Base-by-base conservation (phyloP, 2,113 vertebrate species). In the Raja brachyura region DNA sequence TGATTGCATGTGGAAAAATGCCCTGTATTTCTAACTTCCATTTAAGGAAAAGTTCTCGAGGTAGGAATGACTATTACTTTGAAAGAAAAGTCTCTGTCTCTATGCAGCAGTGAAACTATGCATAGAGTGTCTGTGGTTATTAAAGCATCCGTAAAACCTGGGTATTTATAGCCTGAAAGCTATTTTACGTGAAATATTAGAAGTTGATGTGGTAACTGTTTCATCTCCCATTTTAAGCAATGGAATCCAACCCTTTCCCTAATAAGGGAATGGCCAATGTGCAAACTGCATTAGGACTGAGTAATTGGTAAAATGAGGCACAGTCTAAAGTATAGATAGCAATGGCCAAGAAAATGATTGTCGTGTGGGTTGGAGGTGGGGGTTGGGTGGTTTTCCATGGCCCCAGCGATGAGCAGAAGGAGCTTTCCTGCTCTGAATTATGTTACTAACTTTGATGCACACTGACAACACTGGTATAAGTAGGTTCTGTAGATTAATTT, bases 171-270 rank as follows among this genome's bases (percentile, higher is more conserved):
- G 90, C 39, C 33, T 92, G 90, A 54, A 48, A 74, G 90, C 68
- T 92, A 92, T 92, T 92, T 92, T 73, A 73, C 73, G 90, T 92
- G 90, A 92, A 92, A 92, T 70, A 92, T 92, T 92, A 92, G 90
- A 92, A 92, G 90, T 74, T 92, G 39, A 54, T 54, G 33, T 92
- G 66, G 90, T 92, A 92, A 74, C 33, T 74, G 90, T 92, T 92
- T 14, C 66, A 73, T 92, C 66, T 73, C 33, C 90, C 90, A 92
- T 74, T 54, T 92, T 73, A 92, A 92, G 90, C 68, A 73, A 22
- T 48, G 90, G 66, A 92, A 73, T 92, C 90, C 22, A 73, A 28
- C 8, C 33, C 90, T 92, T 92, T 48, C 20, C 90, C 90, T 73
- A 54, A 92, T 74, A 74, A 92, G 90, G 90, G 16, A 48, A 92